Conservation (phyloP, 2,888 invertebrate species). For the Tiphia femorata region DNA sequence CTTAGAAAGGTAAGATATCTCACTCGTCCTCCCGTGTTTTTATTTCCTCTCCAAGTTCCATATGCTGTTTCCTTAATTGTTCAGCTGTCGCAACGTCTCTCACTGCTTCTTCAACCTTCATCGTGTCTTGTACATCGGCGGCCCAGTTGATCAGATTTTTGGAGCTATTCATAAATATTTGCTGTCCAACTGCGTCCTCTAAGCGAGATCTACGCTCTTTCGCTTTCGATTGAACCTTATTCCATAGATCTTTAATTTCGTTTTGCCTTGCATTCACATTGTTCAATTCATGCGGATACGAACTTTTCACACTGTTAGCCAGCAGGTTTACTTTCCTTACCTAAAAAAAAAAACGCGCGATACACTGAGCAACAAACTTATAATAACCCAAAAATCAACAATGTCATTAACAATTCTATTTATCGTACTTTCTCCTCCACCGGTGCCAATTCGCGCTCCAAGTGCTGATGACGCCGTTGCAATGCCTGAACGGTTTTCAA, state of each 20-base stretch:
- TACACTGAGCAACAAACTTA: too few species aligned
- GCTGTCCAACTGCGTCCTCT: conserved; percentile 95
- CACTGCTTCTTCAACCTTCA: conserved; percentile 84
- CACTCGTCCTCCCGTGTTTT: conserved; percentile 90
- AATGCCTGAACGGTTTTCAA: conserved; percentile 91
- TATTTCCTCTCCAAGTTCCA: conserved; percentile 92
- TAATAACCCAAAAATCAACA: too few species aligned
- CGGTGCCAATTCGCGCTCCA: conserved; percentile 95
- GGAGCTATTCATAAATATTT: conserved; percentile 90
- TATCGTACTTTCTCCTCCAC: conserved; percentile 92
- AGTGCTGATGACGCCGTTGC: conserved; percentile 91
- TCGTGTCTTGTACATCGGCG: conserved; percentile 81
- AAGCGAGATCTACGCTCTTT: conserved; percentile 85
- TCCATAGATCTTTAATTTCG: conserved; percentile 91
- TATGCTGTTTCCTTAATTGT: conserved; percentile 88
- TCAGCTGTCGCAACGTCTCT: conserved; percentile 95
- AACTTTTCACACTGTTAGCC: conserved; percentile 90
- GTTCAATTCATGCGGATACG: conserved; percentile 90
- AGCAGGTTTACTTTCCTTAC: conserved; percentile 81
- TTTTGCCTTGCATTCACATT: conserved; percentile 88
- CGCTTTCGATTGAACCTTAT: conserved; percentile 87
- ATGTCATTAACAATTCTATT: too few species aligned
- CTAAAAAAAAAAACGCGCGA: conserved; percentile 30
- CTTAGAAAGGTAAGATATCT: too few species aligned
- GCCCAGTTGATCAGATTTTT: conserved; percentile 88